phyloP scores from a whole-genome alignment of 2,888 invertebrate genomes.

The Drosophila robusta region DNA sequence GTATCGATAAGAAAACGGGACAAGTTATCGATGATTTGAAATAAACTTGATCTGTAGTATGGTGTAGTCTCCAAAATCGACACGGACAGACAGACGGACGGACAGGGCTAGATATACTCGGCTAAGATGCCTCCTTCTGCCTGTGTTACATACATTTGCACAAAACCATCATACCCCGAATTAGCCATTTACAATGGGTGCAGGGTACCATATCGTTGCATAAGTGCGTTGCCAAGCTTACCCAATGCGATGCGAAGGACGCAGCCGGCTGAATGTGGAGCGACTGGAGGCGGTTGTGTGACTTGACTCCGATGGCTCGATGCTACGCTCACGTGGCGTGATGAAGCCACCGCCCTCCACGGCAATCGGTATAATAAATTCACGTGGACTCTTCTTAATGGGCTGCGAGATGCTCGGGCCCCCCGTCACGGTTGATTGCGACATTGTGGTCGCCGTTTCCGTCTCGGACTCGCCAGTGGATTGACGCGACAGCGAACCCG shows the following conservation, averaged over 20 bases:
- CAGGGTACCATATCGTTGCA: background rate
- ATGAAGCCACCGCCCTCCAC: slow-evolving; percentile 95
- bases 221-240: slow-evolving; percentile 80
- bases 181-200: too few relatives aligned
- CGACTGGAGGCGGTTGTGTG: slow-evolving; percentile 87
- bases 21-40: too few relatives aligned
- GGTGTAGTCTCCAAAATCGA: too few relatives aligned
- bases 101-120: too few relatives aligned
- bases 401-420: slow-evolving; percentile 86
- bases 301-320: slow-evolving; percentile 90
- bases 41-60: too few relatives aligned
- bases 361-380: slow-evolving; percentile 97
- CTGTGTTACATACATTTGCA: too few relatives aligned
- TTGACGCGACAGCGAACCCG: slow-evolving; percentile 85
- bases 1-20: too few relatives aligned
- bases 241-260: slow-evolving; percentile 89
- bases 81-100: too few relatives aligned
- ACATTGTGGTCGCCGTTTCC: slow-evolving; percentile 86
- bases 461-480: slow-evolving; percentile 91
- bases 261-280: slow-evolving; percentile 85
- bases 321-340: slow-evolving; percentile 88
- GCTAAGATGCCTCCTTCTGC: too few relatives aligned
- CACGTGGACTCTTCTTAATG: slow-evolving; percentile 94
- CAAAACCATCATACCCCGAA: too few relatives aligned
- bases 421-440: slow-evolving; percentile 87